Percentiles rank a stretch among this genome's conserved stretches.
These are phyloP conservation scores for Hozukius guyotensis DNA, from an alignment of 2,797 vertebrate species.

Conservation along the genomic window DNA sequence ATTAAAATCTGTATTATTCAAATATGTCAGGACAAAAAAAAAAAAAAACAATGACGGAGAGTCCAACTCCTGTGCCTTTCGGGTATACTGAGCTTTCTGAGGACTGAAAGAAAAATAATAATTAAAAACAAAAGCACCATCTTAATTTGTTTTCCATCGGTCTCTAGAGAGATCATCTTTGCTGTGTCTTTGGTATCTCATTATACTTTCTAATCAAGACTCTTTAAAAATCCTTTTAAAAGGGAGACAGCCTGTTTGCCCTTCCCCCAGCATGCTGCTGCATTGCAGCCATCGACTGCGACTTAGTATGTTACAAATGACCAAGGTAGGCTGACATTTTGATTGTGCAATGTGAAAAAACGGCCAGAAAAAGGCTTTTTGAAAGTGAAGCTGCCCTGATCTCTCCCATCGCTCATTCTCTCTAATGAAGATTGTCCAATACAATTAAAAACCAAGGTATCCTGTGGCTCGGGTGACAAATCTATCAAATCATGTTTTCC, in stretches of 20 bases:
- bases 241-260: slow-evolving; percentile 87
- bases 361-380: slow-evolving; percentile 80
- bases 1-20: slow-evolving; percentile 94
- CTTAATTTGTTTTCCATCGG: slow-evolving; percentile 90
- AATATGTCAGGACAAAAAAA: slow-evolving; percentile 83
- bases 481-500: slow-evolving; percentile 75
- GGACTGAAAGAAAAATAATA: slow-evolving; percentile 87
- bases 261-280: slow-evolving; percentile 89
- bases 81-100: slow-evolving; percentile 82
- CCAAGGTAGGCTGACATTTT: slow-evolving; percentile 95
- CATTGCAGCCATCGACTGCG: slow-evolving; percentile 90
- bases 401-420: slow-evolving; percentile 77
- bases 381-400: slow-evolving; percentile 90
- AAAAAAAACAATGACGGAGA: slow-evolving; percentile 91
- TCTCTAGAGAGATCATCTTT: slow-evolving; percentile 88
- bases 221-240: slow-evolving; percentile 88
- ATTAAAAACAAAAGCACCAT: slow-evolving; percentile 89
- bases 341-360: slow-evolving; percentile 85
- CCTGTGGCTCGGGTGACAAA: slow-evolving; percentile 84
- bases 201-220: slow-evolving; percentile 95
- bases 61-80: slow-evolving; percentile 85
- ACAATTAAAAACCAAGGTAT: slow-evolving; percentile 91
- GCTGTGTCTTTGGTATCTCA: slow-evolving; percentile 90
- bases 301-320: slow-evolving; percentile 99
- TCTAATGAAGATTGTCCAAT: slow-evolving; percentile 92